Evolutionary conservation across 2,797 vertebrate species (phyloP).

Genomic region (Acrossocheilus wenchowensis): DNA sequence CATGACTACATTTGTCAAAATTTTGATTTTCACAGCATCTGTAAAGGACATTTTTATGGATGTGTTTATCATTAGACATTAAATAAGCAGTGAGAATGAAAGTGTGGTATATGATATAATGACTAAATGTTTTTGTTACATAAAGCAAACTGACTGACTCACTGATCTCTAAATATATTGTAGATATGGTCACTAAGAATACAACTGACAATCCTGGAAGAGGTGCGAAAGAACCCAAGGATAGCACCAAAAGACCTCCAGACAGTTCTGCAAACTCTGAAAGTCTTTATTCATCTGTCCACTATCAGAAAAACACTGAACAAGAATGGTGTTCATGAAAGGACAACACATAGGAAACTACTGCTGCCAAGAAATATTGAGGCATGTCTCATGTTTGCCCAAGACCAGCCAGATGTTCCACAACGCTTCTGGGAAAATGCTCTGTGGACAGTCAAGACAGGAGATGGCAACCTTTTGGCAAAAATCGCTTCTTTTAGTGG

Average conservation of each 20-base stretch:
- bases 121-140: neutral
- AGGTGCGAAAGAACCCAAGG: neutral
- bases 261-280: neutral
- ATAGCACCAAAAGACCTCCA: neutral
- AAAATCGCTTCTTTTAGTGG: neutral
- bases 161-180: neutral
- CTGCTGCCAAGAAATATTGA: neutral
- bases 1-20: neutral
- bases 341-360: constrained; percentile 1
- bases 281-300: neutral
- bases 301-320: neutral
- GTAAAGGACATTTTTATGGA: neutral
- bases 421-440: neutral
- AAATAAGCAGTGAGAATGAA: neutral
- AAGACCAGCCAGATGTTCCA: neutral
- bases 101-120: neutral
- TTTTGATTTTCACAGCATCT: neutral
- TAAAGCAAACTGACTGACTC: neutral
- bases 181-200: neutral
- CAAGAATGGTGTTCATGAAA: neutral
- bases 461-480: neutral
- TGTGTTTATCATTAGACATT: neutral
- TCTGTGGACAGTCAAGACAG: neutral
- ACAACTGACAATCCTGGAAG: neutral
- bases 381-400: neutral